Percentiles rank a stretch among this genome's conserved stretches.
phyloP scores from a whole-genome alignment of 2,888 invertebrate species.

The Pristionchus fissidentatus region DNA sequence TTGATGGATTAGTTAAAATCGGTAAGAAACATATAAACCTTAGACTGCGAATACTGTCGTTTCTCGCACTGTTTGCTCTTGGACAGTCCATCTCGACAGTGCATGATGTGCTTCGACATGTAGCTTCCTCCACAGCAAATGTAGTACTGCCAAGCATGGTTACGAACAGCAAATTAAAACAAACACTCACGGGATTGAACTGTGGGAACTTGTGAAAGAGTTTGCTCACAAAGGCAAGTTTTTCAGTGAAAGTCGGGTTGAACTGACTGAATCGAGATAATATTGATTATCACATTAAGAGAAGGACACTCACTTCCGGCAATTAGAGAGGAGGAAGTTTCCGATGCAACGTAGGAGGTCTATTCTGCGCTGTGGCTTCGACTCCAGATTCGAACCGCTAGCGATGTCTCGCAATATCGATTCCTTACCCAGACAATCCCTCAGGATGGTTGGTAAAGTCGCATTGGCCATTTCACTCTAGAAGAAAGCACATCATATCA shows the following conservation, averaged over 20 bases:
- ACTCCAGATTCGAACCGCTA: background rate
- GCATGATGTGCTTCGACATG: too few relatives aligned
- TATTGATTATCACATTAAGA: too few relatives aligned
- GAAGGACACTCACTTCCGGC: background rate
- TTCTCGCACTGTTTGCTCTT: too few relatives aligned
- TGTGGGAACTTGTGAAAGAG: background rate
- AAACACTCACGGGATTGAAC: background rate
- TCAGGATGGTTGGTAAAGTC: background rate
- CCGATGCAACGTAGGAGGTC: background rate
- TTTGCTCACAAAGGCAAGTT: background rate
- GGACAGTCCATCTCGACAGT: too few relatives aligned
- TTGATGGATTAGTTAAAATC: too few relatives aligned
- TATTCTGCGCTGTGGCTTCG: background rate
- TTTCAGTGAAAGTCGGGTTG: background rate
- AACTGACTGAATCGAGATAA: background rate
- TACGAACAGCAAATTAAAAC: too few relatives aligned
- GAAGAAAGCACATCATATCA: too few relatives aligned
- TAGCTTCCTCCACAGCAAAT: too few relatives aligned
- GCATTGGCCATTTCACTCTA: background rate
- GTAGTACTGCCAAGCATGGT: too few relatives aligned
- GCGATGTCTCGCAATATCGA: background rate
- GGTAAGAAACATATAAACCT: too few relatives aligned
- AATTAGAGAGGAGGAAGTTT: background rate
- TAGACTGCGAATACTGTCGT: too few relatives aligned
- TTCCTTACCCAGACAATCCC: background rate